phyloP scores from a whole-genome alignment of 2,113 vertebrate species.

The Diphyllodes magnificus region DNA sequence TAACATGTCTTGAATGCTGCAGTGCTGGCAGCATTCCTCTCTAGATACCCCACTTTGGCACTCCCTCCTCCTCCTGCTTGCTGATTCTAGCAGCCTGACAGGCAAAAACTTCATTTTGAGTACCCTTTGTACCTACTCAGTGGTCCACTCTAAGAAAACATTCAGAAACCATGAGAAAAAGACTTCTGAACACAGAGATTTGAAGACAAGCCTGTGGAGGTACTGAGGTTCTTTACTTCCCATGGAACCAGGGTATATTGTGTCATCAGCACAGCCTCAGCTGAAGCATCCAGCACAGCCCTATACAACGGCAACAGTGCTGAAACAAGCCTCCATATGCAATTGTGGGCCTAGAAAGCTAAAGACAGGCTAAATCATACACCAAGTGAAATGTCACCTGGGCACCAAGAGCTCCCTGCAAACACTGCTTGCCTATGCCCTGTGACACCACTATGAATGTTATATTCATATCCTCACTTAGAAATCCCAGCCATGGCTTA shows the following conservation, averaged over 20 bases:
- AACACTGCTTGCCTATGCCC: neutral
- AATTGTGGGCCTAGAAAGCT: neutral
- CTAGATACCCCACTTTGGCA: neutral
- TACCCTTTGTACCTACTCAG: neutral
- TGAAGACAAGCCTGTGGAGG: neutral
- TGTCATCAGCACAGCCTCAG: neutral
- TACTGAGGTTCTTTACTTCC: neutral
- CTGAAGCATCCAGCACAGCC: neutral
- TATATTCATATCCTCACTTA: neutral
- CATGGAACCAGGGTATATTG: neutral
- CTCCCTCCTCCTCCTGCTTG: neutral
- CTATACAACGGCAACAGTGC: neutral
- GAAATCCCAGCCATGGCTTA: neutral
- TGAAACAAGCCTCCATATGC: neutral
- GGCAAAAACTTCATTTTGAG: neutral
- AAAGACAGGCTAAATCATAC: neutral
- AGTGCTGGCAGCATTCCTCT: neutral
- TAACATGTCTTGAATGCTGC: neutral
- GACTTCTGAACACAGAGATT: neutral
- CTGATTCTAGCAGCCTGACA: neutral
- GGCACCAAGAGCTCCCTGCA: neutral
- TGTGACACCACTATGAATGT: neutral
- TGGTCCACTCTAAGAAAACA: neutral
- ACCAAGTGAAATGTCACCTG: neutral
- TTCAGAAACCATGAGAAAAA: neutral